Conservation (phyloP, 2,113 vertebrate genomes). For the Tautogolabrus adspersus region DNA sequence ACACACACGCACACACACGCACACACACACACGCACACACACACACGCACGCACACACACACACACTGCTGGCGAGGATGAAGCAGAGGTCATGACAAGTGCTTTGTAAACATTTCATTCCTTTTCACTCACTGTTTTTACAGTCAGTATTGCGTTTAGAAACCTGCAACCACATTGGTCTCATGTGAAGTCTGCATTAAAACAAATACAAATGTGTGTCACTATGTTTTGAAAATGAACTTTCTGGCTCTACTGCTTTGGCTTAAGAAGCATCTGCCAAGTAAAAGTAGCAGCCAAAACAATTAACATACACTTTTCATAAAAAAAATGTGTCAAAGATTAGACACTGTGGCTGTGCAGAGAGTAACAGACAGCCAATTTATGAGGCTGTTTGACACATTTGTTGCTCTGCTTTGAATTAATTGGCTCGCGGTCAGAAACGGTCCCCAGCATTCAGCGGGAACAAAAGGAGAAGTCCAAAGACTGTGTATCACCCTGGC, state of each 20-base stretch:
- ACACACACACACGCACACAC: no score
- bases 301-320: background rate
- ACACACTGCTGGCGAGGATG: no score
- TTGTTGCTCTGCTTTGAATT: conserved; percentile 6
- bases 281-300: background rate
- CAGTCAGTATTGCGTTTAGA: background rate
- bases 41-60: no score
- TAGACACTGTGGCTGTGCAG: background rate
- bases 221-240: background rate
- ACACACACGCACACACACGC: no score
- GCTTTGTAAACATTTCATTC: background rate
- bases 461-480: background rate
- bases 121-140: background rate
- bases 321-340: conserved; percentile 3
- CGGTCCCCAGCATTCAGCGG: background rate
- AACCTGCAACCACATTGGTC: background rate
- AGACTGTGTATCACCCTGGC: background rate
- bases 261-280: background rate
- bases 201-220: background rate
- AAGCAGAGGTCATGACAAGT: no score
- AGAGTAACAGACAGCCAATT: conserved; percentile 14
- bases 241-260: background rate
- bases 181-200: background rate
- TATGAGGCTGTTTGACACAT: conserved; percentile 26
- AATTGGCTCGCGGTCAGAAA: conserved; percentile 25